Base-by-base conservation (phyloP, 2,888 invertebrate species). In the Xestia xanthographa region DNA sequence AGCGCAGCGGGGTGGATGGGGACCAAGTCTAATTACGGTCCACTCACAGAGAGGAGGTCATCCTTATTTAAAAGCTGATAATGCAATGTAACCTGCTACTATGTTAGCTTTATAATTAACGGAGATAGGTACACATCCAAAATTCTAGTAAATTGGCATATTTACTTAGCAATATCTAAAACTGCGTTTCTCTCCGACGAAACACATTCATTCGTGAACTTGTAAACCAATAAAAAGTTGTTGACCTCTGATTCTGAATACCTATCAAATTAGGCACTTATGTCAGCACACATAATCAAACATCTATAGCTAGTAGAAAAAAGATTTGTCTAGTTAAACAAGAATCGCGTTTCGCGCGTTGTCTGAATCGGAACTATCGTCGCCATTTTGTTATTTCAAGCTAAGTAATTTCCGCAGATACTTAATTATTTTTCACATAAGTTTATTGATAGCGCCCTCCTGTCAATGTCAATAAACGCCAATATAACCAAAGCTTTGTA, bases 191-290 rank as follows among this genome's bases (percentile, higher is more conserved):
- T 71, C 53, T 50, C 17, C 53, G 22, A 65, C 48, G 8, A 60
- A 72, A 71, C 48, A 60, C 63, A 79, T 79, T 48, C 65, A 79
- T 53, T 22, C n/a, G 50, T 67, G 66, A 58, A 45, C 38, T 45
- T 45, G 53, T 69, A 26, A 73, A 65, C 67, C 58, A 67, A 50
- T 76, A 85, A 68, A 85, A 72, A 74, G 85, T 81, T 69, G 75
- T 85, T 85, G 85, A 85, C 80, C 85, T 81, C 85, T 60, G 82
- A 68, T 66, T 79, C 72, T 66, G 80, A 80, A 86, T 80, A 79
- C 67, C 72, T 72, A 83, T 41, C 41, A 66, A 77, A 80, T 80
- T 72, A 60, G 72, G 66, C 79, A 80, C 65, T 53, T 80, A 81
- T 73, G 56, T 66, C 69, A 82, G 60, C 41, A 45, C 29, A 67